Conservation (phyloP, 2,888 invertebrate species). For the Harpalus rufipes region DNA sequence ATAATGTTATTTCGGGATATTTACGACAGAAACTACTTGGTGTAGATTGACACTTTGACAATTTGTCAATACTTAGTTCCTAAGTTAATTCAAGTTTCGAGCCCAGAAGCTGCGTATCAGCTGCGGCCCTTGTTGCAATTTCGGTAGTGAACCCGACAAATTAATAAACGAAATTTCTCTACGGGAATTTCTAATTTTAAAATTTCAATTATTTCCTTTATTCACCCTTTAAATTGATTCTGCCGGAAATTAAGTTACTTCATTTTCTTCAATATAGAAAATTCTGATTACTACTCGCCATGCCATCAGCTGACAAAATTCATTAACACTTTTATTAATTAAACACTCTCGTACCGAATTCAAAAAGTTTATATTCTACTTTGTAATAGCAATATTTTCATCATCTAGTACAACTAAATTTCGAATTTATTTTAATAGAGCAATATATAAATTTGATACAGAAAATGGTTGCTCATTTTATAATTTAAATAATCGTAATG, state of each 20-base stretch:
- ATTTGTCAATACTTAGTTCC: slow-evolving; percentile 65
- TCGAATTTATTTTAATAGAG: no score
- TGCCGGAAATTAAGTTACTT: slow-evolving; percentile 49
- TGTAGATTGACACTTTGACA: slow-evolving; percentile 65
- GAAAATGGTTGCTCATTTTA: no score
- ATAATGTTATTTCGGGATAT: slow-evolving; percentile 57
- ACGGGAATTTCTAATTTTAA: slow-evolving; percentile 60
- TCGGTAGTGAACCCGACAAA: slow-evolving; percentile 54
- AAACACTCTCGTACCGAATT: neutral
- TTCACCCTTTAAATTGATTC: slow-evolving; percentile 53
- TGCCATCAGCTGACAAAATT: slow-evolving; percentile 7
- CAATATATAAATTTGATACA: no score
- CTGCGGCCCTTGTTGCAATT: slow-evolving; percentile 62
- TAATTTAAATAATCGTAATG: no score
- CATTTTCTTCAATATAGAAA: slow-evolving; percentile 36
- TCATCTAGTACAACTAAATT: no score
- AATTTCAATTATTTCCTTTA: slow-evolving; percentile 57
- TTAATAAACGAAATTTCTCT: slow-evolving; percentile 62
- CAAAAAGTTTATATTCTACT: neutral
- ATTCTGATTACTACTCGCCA: slow-evolving; percentile 12
- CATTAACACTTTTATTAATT: slow-evolving; percentile 31
- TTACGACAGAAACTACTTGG: slow-evolving; percentile 59
- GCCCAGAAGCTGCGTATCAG: slow-evolving; percentile 46
- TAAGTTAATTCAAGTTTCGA: slow-evolving; percentile 65
- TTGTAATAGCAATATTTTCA: no score